Percentiles rank a stretch among this genome's conserved stretches.
These are phyloP conservation scores for Eubucco bourcierii DNA, from an alignment of 2,113 vertebrate species.

Conservation along the genomic window DNA sequence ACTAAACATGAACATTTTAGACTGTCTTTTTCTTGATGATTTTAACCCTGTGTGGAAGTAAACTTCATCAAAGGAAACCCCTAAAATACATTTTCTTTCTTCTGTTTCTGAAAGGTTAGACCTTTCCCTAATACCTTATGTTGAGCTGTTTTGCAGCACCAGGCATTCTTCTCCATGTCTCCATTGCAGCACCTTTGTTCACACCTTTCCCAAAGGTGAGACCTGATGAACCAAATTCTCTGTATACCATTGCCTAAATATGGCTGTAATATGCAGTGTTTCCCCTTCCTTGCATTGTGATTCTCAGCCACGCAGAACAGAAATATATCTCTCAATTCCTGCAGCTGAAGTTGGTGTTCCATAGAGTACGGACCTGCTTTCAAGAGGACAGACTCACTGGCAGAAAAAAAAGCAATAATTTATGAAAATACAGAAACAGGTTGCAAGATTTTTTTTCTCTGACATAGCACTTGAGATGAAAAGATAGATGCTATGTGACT, in stretches of 20 bases:
- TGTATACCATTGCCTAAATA: neutral
- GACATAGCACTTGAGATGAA: neutral
- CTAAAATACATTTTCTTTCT: neutral
- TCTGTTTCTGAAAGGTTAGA: neutral
- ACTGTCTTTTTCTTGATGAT: neutral
- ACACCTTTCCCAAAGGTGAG: neutral
- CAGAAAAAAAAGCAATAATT: neutral
- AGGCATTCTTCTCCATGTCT: neutral
- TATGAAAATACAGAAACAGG: neutral
- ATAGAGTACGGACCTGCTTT: neutral
- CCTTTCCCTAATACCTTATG: neutral
- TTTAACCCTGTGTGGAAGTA: neutral
- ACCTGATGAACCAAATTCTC: neutral
- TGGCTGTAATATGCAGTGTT: neutral
- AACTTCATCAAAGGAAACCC: neutral
- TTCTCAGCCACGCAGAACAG: neutral
- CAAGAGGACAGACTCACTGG: neutral
- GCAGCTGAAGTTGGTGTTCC: neutral
- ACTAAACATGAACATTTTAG: neutral
- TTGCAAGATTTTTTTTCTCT: neutral
- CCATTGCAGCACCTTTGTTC: neutral
- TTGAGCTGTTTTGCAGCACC: neutral
- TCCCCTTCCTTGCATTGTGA: neutral
- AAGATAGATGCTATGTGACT: neutral
- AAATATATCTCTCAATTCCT: neutral